A percentile compares a stretch with the other conserved stretches of the same genome.
These are phyloP conservation scores for Euleptes europaea DNA, from an alignment of 2,113 vertebrate species.

Conservation along the genomic window DNA sequence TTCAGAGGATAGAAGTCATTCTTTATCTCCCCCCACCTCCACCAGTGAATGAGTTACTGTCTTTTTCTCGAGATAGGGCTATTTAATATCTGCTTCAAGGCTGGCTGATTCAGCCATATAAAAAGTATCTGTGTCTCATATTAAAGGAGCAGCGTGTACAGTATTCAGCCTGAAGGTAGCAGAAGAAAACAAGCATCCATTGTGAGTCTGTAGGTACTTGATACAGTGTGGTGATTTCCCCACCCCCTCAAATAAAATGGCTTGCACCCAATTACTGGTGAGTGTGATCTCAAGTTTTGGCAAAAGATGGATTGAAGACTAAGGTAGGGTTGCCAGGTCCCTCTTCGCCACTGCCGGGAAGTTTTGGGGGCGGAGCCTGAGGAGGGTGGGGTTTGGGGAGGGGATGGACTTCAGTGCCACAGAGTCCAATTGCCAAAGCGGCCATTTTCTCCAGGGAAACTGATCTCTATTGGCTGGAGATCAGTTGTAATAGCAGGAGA, in stretches of 20 bases:
- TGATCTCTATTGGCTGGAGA: too few relatives aligned
- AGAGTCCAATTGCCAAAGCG: too few relatives aligned
- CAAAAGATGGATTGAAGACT: not conserved
- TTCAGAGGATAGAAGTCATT: not conserved
- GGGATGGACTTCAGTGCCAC: too few relatives aligned
- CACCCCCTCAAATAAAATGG: not conserved
- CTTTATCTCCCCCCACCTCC: not conserved
- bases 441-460: too few relatives aligned
- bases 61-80: conserved; percentile 26
- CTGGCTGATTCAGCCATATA: not conserved
- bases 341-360: too few relatives aligned
- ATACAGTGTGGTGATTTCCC: not conserved
- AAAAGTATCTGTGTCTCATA: conserved; percentile 1
- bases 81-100: not conserved
- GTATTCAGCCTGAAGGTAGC: not conserved
- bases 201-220: not conserved
- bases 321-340: too few relatives aligned
- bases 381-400: too few relatives aligned
- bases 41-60: not conserved
- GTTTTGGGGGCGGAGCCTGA: too few relatives aligned
- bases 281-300: not conserved
- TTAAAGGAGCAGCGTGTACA: conserved; percentile 27
- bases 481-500: too few relatives aligned
- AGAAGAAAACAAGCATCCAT: conserved; percentile 23
- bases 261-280: not conserved